Evolutionary conservation across 2,888 invertebrate genomes (phyloP).

Genomic region (Cancer borealis): DNA sequence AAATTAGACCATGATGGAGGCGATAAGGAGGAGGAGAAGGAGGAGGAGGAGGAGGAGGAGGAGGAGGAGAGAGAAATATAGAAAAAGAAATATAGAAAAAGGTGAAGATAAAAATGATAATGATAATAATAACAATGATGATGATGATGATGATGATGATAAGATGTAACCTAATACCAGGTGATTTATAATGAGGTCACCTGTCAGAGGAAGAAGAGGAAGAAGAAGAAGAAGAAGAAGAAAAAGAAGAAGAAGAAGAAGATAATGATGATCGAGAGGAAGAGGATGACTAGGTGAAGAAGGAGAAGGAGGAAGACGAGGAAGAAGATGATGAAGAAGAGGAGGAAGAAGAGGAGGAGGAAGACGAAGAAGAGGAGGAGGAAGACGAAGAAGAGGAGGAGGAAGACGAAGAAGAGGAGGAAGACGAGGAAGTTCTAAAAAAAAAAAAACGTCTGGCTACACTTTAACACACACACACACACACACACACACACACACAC

Average conservation of each 20-base stretch:
- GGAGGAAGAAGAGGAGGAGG: background rate
- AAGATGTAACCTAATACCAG: too few species aligned
- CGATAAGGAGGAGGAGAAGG: background rate
- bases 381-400: background rate
- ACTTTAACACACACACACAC: constrained; percentile 7
- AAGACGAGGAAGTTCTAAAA: background rate
- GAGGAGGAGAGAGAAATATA: background rate
- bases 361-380: background rate
- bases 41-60: constrained; percentile 32
- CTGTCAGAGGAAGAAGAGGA: background rate
- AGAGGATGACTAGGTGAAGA: background rate
- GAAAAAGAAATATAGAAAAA: too few species aligned
- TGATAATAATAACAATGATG: background rate
- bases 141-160: too few species aligned
- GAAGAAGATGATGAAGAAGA: background rate
- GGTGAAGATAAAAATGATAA: too few species aligned
- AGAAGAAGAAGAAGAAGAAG: background rate
- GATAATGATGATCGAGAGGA: background rate
- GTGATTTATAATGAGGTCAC: too few species aligned
- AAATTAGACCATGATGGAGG: background rate
- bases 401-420: too few species aligned
- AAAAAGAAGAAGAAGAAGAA: background rate
- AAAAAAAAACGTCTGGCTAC: background rate
- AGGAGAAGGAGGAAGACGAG: background rate
- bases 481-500: background rate